Conservation (phyloP, 1,140 invertebrate species). For the Hermetia illucens region DNA sequence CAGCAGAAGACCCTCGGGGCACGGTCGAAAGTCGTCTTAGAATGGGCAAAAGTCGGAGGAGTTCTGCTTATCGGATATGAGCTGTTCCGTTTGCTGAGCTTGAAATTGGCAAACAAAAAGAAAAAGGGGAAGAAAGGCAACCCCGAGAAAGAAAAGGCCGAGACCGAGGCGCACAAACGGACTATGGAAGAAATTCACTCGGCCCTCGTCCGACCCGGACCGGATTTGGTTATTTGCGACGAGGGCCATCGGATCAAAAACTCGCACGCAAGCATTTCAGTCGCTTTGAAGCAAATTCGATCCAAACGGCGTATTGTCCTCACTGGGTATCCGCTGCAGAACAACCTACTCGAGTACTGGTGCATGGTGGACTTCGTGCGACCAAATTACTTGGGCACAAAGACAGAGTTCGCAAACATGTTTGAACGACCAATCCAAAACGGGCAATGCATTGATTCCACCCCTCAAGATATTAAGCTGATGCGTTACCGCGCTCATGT, state of each 20-base stretch:
- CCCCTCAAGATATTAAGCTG: slow-evolving; percentile 72
- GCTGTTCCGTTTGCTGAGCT: slow-evolving; percentile 76
- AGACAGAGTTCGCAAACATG: slow-evolving; percentile 91
- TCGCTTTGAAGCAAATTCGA: slow-evolving; percentile 80
- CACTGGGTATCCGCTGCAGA: slow-evolving; percentile 93
- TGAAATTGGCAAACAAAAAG: slow-evolving; percentile 45
- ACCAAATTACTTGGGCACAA: slow-evolving; percentile 82
- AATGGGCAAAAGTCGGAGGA: slow-evolving; percentile 80
- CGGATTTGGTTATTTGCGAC: slow-evolving; percentile 89
- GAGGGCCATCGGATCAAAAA: slow-evolving; percentile 96
- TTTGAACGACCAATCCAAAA: slow-evolving; percentile 91
- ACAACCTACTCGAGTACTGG: slow-evolving; percentile 92
- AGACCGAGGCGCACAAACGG: slow-evolving; percentile 72
- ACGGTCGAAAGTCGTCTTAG: slow-evolving; percentile 60
- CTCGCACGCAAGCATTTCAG: slow-evolving; percentile 82
- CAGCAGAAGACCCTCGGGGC: slow-evolving; percentile 81
- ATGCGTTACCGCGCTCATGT: slow-evolving; percentile 86
- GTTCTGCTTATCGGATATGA: slow-evolving; percentile 97
- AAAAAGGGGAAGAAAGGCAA: slow-evolving; percentile 30
- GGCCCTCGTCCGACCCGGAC: slow-evolving; percentile 79
- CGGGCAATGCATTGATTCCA: slow-evolving; percentile 87
- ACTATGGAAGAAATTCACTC: slow-evolving; percentile 73
- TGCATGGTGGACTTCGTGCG: slow-evolving; percentile 94
- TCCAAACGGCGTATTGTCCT: slow-evolving; percentile 81
- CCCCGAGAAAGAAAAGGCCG: slow-evolving; percentile 53